A percentile compares a stretch with the other conserved stretches of the same genome.
These are phyloP conservation scores for Ectropis crepuscularia DNA, from an alignment of 2,888 invertebrate species.

Conservation along the genomic window DNA sequence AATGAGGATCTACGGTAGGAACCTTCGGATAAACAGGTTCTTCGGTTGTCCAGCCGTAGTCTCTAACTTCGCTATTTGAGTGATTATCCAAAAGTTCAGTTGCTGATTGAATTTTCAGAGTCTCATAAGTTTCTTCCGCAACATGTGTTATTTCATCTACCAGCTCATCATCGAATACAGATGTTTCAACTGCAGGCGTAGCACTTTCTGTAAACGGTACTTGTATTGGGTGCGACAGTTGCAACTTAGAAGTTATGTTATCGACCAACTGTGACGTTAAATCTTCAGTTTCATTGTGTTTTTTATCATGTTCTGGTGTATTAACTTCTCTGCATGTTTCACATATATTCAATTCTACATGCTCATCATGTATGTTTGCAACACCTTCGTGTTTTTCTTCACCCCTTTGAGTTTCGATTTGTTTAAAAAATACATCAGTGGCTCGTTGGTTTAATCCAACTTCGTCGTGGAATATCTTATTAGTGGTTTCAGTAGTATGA, in stretches of 20 bases:
- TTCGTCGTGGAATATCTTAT: constrained; percentile 8
- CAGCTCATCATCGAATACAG: constrained; percentile 50
- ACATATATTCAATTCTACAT: constrained; percentile 66
- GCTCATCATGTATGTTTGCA: constrained; percentile 38
- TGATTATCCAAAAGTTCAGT: constrained; percentile 58
- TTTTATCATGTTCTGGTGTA: constrained; percentile 45
- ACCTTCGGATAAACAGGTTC: constrained; percentile 33
- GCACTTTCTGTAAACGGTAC: constrained; percentile 56
- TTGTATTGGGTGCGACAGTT: constrained; percentile 71
- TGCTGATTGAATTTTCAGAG: constrained; percentile 66
- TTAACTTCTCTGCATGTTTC: constrained; percentile 72
- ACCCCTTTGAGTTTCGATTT: constrained; percentile 8
- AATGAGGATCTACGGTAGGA: constrained; percentile 23
- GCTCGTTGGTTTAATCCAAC: background rate
- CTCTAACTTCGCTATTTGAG: constrained; percentile 29
- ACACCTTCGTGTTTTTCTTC: constrained; percentile 17
- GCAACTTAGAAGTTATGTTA: constrained; percentile 74
- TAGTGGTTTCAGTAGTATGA: constrained; percentile 2
- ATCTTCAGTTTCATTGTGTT: constrained; percentile 60
- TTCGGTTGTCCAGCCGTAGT: constrained; percentile 63
- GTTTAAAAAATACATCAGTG: constrained; percentile 26
- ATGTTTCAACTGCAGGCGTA: constrained; percentile 39
- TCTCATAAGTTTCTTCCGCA: constrained; percentile 69
- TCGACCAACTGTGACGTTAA: constrained; percentile 72
- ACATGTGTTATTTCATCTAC: constrained; percentile 65